Conservation (phyloP, 2,113 vertebrate genomes). For the Ceratotherium simum region DNA sequence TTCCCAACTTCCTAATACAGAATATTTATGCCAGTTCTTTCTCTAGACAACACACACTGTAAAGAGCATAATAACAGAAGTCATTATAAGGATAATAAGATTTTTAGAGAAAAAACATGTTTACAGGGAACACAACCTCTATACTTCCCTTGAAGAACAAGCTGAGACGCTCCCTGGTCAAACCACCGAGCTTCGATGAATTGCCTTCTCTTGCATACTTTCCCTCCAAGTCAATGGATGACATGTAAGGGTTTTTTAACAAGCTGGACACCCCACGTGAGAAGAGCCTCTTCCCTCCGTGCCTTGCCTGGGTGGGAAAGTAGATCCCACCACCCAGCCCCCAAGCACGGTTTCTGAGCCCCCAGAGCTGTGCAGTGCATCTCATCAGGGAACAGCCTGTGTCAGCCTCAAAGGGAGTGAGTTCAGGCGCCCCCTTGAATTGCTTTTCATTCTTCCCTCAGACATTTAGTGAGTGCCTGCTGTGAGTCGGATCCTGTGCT, state of each 20-base stretch:
- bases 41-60: background rate
- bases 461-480: background rate
- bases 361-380: background rate
- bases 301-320: background rate
- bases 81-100: slow-evolving; percentile 25
- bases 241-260: background rate
- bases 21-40: background rate
- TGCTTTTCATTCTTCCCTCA: background rate
- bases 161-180: background rate
- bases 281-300: background rate
- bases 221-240: background rate
- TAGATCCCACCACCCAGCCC: background rate
- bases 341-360: background rate
- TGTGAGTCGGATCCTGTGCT: background rate
- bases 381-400: background rate
- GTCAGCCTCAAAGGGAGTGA: background rate
- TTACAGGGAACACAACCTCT: background rate
- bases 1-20: slow-evolving; percentile 6
- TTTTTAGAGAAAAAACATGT: background rate
- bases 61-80: background rate
- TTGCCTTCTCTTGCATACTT: background rate
- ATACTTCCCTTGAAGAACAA: background rate
- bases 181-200: background rate
- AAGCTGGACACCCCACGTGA: background rate
- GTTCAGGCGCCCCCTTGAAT: background rate